phyloP scores from a whole-genome alignment of 2,797 vertebrate genomes.

The Anas flavirostris region DNA sequence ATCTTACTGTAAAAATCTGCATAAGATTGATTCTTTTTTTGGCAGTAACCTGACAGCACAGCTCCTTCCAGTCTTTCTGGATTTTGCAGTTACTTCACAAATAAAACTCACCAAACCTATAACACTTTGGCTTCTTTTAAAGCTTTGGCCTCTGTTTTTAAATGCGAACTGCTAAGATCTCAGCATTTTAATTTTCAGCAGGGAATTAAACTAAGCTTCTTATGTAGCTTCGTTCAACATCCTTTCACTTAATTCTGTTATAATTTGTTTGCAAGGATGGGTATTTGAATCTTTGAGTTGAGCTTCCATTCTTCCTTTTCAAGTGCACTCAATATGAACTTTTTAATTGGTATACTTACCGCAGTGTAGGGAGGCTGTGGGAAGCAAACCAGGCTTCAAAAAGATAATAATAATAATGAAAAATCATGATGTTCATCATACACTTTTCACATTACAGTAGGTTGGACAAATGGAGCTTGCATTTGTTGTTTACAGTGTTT shows the following conservation, averaged over 20 bases:
- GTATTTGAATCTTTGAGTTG: background rate
- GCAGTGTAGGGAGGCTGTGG: rapidly evolving
- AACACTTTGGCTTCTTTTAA: background rate
- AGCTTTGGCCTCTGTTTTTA: background rate
- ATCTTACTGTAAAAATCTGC: background rate
- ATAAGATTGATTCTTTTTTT: background rate
- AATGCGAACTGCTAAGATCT: background rate
- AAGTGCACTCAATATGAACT: rapidly evolving
- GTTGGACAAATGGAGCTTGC: background rate
- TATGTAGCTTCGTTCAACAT: background rate
- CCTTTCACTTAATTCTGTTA: background rate
- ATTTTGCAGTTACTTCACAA: background rate
- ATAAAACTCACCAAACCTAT: background rate
- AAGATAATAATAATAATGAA: background rate
- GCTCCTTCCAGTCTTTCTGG: background rate
- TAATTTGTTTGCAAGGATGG: background rate
- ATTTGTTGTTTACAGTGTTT: background rate
- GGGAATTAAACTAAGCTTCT: background rate
- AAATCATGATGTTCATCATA: background rate
- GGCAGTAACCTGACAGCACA: background rate
- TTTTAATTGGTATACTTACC: background rate
- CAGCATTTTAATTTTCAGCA: background rate
- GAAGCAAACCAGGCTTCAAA: background rate
- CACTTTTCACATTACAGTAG: background rate
- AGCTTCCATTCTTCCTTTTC: background rate